Evolutionary conservation across 2,113 vertebrate species (phyloP).

Genomic region (Irena cyanogastra): DNA sequence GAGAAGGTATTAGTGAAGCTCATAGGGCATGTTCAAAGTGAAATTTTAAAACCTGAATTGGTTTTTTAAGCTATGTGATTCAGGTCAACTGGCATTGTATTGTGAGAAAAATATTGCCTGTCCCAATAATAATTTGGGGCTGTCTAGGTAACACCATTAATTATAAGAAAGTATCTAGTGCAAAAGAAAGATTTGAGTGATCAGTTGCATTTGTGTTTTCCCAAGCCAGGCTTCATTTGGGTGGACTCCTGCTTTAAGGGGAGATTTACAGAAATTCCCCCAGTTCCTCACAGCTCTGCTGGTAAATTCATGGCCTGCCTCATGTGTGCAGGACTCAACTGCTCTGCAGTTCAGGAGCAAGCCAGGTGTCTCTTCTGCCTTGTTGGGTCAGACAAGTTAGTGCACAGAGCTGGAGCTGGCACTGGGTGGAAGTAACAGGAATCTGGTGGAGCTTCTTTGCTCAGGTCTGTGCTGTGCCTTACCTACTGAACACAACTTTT

Average conservation of each 20-base stretch:
- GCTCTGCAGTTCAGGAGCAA: neutral
- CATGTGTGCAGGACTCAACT: accelerated
- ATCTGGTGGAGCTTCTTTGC: neutral
- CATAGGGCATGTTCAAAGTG: neutral
- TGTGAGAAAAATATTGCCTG: neutral
- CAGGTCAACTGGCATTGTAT: neutral
- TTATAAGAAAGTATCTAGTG: neutral
- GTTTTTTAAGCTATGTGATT: neutral
- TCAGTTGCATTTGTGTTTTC: neutral
- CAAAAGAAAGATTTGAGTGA: neutral
- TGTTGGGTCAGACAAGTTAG: neutral
- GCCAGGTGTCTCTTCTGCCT: neutral
- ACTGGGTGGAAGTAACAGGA: neutral
- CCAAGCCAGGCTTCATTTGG: neutral
- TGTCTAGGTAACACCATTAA: neutral
- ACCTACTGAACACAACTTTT: neutral
- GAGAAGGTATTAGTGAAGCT: neutral
- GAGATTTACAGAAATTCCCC: neutral
- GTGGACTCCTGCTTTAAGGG: neutral
- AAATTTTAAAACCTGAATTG: neutral
- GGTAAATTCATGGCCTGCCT: neutral
- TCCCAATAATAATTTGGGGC: neutral
- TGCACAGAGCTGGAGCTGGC: neutral
- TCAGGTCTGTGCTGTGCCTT: neutral
- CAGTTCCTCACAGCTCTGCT: accelerated